These are phyloP conservation scores for Apus apus DNA, from an alignment of 2,113 vertebrate species.

Conservation along the genomic window DNA sequence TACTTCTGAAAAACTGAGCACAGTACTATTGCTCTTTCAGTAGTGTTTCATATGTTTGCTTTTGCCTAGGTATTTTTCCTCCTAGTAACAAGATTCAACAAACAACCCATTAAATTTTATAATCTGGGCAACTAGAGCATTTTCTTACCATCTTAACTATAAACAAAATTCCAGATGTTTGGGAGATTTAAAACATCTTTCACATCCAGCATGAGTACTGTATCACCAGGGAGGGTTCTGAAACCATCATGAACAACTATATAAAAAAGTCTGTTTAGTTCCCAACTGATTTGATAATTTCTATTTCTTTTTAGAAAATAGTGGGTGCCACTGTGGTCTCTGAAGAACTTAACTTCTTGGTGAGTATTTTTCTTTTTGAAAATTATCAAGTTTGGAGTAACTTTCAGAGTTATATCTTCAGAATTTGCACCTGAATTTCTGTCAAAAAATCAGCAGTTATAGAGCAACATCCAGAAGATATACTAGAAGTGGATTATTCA, in stretches of 20 bases:
- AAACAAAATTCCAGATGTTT: background rate
- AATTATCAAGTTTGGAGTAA: background rate
- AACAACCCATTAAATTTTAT: background rate
- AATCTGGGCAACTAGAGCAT: background rate
- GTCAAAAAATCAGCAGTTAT: background rate
- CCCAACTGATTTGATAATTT: background rate
- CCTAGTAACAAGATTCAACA: background rate
- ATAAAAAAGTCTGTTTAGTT: background rate
- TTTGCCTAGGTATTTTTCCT: background rate
- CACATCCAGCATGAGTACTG: background rate
- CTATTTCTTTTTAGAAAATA: background rate
- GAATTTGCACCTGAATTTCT: background rate
- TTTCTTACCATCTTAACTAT: background rate
- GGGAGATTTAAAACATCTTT: background rate
- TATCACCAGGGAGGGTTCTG: background rate
- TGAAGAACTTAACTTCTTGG: background rate
- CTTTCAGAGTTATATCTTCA: background rate
- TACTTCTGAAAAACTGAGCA: background rate
- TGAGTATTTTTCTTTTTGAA: background rate
- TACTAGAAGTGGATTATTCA: background rate
- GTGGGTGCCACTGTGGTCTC: background rate
- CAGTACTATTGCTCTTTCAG: background rate
- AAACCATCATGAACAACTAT: background rate
- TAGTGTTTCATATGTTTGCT: background rate
- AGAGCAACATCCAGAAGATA: background rate